These are phyloP conservation scores for Hipposideros armiger DNA, from an alignment of 2,113 vertebrate genomes.

Conservation along the genomic window DNA sequence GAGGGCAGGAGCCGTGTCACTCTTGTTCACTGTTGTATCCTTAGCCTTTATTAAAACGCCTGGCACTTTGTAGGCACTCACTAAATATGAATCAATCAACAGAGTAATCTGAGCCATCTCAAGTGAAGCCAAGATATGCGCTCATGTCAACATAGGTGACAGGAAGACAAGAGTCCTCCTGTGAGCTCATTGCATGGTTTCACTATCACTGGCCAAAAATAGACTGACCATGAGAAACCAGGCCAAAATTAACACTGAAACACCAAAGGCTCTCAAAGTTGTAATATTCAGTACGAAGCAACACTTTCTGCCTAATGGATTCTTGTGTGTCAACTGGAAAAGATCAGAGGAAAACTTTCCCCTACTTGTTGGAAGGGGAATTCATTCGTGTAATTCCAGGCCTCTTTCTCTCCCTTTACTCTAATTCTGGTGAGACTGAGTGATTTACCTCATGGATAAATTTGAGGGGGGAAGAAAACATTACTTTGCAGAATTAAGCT, in stretches of 20 bases:
- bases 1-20: neutral
- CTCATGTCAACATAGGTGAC: neutral
- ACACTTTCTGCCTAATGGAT: neutral
- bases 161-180: neutral
- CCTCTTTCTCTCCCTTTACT: neutral
- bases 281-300: neutral
- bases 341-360: neutral
- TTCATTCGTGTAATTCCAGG: neutral
- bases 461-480: accelerated
- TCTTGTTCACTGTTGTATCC: neutral
- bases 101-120: neutral
- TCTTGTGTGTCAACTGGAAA: neutral
- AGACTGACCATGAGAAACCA: neutral
- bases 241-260: neutral
- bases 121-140: neutral
- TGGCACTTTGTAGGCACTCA: neutral
- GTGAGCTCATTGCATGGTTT: neutral
- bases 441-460: neutral
- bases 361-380: neutral
- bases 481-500: neutral
- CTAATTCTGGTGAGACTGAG: neutral
- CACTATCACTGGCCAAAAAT: neutral
- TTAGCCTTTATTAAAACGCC: neutral
- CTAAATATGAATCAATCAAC: neutral
- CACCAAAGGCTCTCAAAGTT: neutral